Evolutionary conservation across 2,113 vertebrate species (phyloP).

Genomic region (Bagarius yarrelli): DNA sequence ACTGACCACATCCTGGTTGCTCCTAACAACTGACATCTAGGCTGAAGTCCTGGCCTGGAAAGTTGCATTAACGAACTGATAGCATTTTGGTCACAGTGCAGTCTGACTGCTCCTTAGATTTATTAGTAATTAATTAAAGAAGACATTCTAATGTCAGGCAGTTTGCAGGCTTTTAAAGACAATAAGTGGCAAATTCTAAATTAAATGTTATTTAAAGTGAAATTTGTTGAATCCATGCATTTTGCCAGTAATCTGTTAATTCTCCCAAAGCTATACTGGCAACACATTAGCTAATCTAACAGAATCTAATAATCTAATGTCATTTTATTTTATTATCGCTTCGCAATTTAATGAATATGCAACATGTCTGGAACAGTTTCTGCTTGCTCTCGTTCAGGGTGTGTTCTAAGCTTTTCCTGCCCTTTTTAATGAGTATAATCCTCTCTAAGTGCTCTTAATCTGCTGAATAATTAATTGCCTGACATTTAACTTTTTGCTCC

Average conservation of each 20-base stretch:
- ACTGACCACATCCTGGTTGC: constrained; percentile 55
- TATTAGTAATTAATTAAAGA: constrained; percentile 28
- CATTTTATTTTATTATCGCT: neutral
- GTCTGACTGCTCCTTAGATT: constrained; percentile 27
- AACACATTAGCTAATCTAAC: neutral
- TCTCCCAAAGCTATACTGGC: too few species aligned
- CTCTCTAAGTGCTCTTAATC: constrained; percentile 26
- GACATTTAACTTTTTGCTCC: constrained; percentile 38
- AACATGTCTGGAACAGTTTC: neutral
- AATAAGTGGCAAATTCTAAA: neutral
- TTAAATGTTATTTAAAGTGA: neutral
- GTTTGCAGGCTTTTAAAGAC: neutral
- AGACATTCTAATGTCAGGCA: neutral
- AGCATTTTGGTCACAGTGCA: constrained; percentile 56
- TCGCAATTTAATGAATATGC: constrained; percentile 11
- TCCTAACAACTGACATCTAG: constrained; percentile 52
- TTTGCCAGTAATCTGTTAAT: neutral
- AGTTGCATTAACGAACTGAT: constrained; percentile 67
- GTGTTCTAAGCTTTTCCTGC: neutral
- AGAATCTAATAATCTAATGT: neutral
- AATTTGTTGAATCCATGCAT: neutral
- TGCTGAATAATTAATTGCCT: constrained; percentile 42
- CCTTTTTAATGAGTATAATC: constrained; percentile 39
- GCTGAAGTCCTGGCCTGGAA: constrained; percentile 77
- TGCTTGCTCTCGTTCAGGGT: neutral